A percentile compares a stretch with the other conserved stretches of the same genome.
These are phyloP conservation scores for Microchrysa polita DNA, from an alignment of 2,888 invertebrate genomes.

Conservation along the genomic window DNA sequence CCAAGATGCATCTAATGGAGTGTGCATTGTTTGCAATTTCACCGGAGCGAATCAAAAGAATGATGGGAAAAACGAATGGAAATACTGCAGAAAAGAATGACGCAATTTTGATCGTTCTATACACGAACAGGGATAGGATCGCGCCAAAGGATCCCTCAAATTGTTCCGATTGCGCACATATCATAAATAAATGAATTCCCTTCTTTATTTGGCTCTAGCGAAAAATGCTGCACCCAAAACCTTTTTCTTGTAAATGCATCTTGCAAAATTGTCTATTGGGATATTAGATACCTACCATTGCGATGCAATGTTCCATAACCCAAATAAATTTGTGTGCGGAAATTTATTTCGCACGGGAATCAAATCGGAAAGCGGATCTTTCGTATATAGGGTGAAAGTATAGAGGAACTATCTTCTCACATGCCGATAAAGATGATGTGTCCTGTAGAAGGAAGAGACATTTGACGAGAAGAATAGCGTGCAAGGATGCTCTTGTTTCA, in stretches of 20 bases:
- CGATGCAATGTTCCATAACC: constrained; percentile 28
- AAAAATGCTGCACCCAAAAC: background rate
- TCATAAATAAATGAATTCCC: too few relatives aligned
- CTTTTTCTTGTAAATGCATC: background rate
- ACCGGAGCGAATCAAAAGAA: constrained; percentile 27
- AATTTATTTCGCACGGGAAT: constrained; percentile 20
- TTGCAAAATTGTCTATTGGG: background rate
- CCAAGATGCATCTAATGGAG: background rate
- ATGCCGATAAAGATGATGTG: background rate
- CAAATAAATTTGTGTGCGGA: constrained; percentile 34
- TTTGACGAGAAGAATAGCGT: background rate
- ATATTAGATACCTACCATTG: background rate
- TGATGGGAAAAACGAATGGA: constrained; percentile 9
- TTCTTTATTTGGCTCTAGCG: background rate
- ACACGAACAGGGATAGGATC: too few relatives aligned
- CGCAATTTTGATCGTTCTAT: constrained; percentile 12
- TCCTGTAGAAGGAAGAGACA: background rate
- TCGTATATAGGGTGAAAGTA: constrained; percentile 15
- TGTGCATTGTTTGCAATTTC: constrained; percentile 38
- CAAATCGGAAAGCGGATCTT: background rate
- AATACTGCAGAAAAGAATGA: background rate
- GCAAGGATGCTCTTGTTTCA: background rate
- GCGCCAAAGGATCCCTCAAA: too few relatives aligned
- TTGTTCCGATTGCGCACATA: too few relatives aligned
- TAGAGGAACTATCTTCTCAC: constrained; percentile 7